A percentile compares a stretch with the other conserved stretches of the same genome.
Conservation (phyloP, 2,797 vertebrate species). For the Cossypha caffra region DNA sequence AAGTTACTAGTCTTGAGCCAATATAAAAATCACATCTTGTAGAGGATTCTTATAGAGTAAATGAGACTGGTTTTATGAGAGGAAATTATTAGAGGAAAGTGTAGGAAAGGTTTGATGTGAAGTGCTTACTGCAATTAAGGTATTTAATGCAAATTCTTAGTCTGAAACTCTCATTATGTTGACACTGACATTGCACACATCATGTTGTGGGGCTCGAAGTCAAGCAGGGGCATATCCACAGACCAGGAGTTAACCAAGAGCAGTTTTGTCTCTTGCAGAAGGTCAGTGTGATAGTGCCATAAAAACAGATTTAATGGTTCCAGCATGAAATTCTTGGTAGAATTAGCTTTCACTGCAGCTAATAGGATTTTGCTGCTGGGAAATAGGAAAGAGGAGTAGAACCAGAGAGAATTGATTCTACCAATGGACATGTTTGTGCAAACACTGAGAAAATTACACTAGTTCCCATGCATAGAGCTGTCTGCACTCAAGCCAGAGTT, state of each 20-base stretch:
- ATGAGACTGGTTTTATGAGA: not conserved
- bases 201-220: not conserved
- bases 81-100: not conserved
- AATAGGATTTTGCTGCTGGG: not conserved
- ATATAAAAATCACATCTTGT: not conserved
- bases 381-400: not conserved
- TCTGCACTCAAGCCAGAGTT: not conserved
- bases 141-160: not conserved
- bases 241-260: not conserved
- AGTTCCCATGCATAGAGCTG: not conserved
- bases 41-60: not conserved
- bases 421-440: not conserved
- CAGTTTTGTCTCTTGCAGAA: not conserved
- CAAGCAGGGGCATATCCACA: not conserved
- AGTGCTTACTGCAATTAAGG: not conserved
- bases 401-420: not conserved
- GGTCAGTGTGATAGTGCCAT: not conserved
- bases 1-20: not conserved
- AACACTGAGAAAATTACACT: not conserved
- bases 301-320: not conserved
- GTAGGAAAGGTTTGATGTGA: not conserved
- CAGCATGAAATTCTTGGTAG: not conserved
- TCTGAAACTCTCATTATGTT: not conserved
- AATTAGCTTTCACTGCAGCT: not conserved
- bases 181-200: not conserved